Conservation (phyloP, 2,113 vertebrate species). For the Ptilonorhynchus violaceus region DNA sequence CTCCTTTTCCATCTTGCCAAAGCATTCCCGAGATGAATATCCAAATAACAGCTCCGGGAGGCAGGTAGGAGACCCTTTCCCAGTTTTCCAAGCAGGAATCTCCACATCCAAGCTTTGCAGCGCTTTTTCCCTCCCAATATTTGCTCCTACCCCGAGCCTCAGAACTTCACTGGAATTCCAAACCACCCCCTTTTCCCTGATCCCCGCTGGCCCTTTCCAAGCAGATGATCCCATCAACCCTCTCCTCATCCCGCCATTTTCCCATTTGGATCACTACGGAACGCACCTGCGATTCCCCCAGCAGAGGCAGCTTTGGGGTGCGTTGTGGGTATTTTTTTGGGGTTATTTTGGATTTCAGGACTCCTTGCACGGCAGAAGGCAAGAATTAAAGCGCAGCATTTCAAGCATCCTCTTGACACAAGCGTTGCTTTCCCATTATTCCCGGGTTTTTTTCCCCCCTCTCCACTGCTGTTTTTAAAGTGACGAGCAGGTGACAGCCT, state of each 20-base stretch:
- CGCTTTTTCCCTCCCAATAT: neutral
- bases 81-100: neutral
- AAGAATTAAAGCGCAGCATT: conserved; percentile 37
- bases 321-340: neutral
- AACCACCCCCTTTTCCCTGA: neutral
- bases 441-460: neutral
- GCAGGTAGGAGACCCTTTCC: fast-evolving
- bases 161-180: neutral
- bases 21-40: neutral
- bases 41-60: neutral
- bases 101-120: fast-evolving
- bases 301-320: neutral
- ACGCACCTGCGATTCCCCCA: neutral
- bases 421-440: neutral
- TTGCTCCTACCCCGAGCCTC: neutral
- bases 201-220: neutral
- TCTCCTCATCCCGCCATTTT: neutral
- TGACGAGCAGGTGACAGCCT: conserved; percentile 14
- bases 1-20: neutral
- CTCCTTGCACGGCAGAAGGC: conserved; percentile 22
- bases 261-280: neutral
- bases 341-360: neutral
- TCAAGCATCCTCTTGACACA: conserved; percentile 18
- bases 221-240: neutral
- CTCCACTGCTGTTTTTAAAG: neutral